Evolutionary conservation across 2,888 invertebrate genomes (phyloP), one percentile per base, ranked within the genome.

Genomic region (Cistogaster globosa): DNA sequence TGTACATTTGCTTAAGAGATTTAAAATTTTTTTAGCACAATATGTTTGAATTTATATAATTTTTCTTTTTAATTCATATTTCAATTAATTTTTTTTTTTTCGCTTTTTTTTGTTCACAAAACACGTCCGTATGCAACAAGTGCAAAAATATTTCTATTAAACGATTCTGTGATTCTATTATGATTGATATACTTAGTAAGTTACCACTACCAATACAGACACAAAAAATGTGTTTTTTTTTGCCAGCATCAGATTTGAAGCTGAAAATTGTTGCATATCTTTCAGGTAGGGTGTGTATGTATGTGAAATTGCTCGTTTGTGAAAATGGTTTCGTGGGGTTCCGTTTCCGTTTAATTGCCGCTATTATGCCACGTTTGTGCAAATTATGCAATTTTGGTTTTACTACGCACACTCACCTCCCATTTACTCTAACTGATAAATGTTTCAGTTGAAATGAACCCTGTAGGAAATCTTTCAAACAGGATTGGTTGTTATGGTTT

Each of bases 41-140:
- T 57, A 45, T 45, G 55, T 5, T 22, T 63, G 4, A 20, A 18
- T 63, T 75, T 42, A 12, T 18, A 18, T 4, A 32, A 22, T 57
- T 38, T 26, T 48, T 26, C 9, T 63, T 22, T 26, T 60, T 48
- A 16, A 32, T 32, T 45, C 32, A 5, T n/a, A 58, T 62, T 18
- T 53, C 42, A 20, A 58, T 9, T 12, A 18, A 42, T 36, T 45
- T 72, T 5, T 12, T 48, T 22, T 14, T 36, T 26, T 0, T 32
- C 51, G 22, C 22, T 81, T 38, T 45, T 26, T 6, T 67, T 26
- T 26, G 26, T 26, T 83, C 62, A 69, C 14, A 18, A 55, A 69
- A 71, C 60, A 72, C 89, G 87, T 78, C 87, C 79, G 86, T 65
- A 90, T 90, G 91, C 91, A 91, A 91, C 91, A 91, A 91, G 91